phyloP scores from a whole-genome alignment of 2,113 vertebrate species.

The Willisornis vidua region DNA sequence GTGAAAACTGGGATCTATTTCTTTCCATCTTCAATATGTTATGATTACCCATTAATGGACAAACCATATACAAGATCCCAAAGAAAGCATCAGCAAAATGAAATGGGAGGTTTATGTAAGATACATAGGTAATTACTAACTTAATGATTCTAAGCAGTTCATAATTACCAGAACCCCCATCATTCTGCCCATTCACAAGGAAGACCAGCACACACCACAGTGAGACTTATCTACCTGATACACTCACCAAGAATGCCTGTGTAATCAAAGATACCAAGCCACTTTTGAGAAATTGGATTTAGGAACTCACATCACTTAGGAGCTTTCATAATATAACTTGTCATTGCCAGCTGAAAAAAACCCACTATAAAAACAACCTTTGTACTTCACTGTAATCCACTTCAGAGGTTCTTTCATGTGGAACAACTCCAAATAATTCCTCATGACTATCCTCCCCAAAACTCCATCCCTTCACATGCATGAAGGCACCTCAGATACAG shows the following conservation, averaged over 20 bases:
- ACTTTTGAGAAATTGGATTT: neutral
- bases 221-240: neutral
- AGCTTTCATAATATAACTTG: constrained; percentile 16
- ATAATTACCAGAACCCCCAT: neutral
- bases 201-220: neutral
- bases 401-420: constrained; percentile 34
- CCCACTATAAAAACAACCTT: constrained; percentile 38
- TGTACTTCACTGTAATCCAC: constrained; percentile 27
- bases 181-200: neutral
- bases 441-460: neutral
- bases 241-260: neutral
- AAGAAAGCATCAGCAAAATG: neutral
- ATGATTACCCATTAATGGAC: neutral
- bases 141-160: neutral
- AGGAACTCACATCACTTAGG: neutral
- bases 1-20: constrained; percentile 39
- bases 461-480: neutral
- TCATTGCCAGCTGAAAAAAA: neutral
- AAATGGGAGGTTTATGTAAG: neutral
- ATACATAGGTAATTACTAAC: neutral
- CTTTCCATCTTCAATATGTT: constrained; percentile 63
- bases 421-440: neutral
- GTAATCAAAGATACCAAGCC: neutral
- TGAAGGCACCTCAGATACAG: neutral
- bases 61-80: neutral